Percentiles rank a stretch among this genome's conserved stretches.
Conservation (phyloP, 2,113 vertebrate species). For the Phaethon lepturus region DNA sequence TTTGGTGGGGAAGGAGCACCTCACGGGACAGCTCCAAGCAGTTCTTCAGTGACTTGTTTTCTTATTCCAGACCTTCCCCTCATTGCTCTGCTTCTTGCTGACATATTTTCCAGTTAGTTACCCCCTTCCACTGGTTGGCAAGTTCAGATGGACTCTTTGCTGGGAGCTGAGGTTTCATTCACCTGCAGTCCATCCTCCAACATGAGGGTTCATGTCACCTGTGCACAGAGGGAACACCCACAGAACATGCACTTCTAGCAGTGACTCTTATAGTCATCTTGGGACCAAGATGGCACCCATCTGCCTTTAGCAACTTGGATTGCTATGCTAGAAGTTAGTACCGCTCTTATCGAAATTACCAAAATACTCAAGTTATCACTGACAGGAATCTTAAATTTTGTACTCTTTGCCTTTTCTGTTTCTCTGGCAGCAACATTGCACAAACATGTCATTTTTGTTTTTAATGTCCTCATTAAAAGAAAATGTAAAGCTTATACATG, state of each 20-base stretch:
- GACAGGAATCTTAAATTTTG: not conserved
- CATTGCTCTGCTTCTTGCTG: not conserved
- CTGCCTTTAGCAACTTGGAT: not conserved
- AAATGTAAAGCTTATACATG: slow-evolving; percentile 16
- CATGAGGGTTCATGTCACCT: too few species aligned
- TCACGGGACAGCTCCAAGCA: not conserved
- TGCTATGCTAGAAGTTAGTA: not conserved
- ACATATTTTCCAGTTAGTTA: not conserved
- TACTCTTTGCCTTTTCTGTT: not conserved
- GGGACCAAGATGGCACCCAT: rapidly evolving
- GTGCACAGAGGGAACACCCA: not conserved
- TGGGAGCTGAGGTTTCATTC: not conserved
- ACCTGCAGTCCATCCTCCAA: not conserved
- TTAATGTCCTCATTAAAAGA: slow-evolving; percentile 16
- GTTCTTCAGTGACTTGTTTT: not conserved
- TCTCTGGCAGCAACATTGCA: not conserved
- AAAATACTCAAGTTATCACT: not conserved
- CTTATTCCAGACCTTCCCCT: not conserved
- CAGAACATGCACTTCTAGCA: not conserved
- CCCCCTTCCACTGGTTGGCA: not conserved
- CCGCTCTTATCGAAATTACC: not conserved
- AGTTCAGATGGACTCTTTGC: not conserved
- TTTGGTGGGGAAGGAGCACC: not conserved
- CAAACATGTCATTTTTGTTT: not conserved
- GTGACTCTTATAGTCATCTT: rapidly evolving